Evolutionary conservation across 2,797 vertebrate species (phyloP), one percentile per base, ranked within the genome.

Genomic region (Pagetopsis macropterus): DNA sequence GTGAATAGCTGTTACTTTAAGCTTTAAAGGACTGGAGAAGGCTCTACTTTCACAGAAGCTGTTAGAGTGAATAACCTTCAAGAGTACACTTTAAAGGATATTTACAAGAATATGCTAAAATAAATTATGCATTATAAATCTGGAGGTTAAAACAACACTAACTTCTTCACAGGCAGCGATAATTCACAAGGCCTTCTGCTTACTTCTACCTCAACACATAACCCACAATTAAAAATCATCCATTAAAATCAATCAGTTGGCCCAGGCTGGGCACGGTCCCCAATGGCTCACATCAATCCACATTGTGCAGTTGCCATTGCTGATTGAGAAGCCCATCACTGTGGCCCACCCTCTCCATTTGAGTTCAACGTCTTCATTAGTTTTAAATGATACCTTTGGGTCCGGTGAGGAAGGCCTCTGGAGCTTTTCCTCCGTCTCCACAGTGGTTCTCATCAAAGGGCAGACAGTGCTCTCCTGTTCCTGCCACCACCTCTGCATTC

Each of bases 401-500:
- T 86, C 97, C 98, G 55, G 97, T 98, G 75, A 99, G 97, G 0
- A 96, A 96, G 5, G 98, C 98, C 82, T 99, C 97, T 0, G 95
- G 94, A 0, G 98, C 97, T 76, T 97, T 98, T 72, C 97, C 97
- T 65, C 98, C 98, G 9, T 99, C 98, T 3, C 98, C 98, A 70
- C 98, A 99, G 83, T 97, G 94, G 66, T 97, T 96, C 86, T 99
- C 98, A 37, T 99, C 98, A 1, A 99, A 99, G 0, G 98, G 97
- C 56, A 99, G 94, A 82, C 98, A 99, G 86, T 99, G 98, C 27
- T 99, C 98, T 1, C 98, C 98, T 0, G 97, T 99, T 12, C 98
- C 98, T 0, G 96, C 98, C 1, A 99, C 92, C 52, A 99, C 94
- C 77, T 99, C 98, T 0, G 95, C 94, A 1, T 99, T 99, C 61